Evolutionary conservation across 1,140 invertebrate genomes (phyloP).

Genomic region (Tachypleus tridentatus): DNA sequence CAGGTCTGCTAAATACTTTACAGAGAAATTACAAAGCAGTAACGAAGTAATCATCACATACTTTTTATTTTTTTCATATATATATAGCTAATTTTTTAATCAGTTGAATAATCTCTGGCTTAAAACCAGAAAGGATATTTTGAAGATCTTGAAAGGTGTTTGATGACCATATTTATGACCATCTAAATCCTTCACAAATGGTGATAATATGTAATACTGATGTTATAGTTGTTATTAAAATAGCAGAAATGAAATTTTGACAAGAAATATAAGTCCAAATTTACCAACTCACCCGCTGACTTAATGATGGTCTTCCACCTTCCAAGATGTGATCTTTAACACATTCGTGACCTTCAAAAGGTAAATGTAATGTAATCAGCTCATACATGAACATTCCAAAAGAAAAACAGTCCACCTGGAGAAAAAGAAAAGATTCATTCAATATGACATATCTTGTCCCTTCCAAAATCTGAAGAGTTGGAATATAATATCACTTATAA

Average conservation of each 20-base stretch:
- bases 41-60: too few species aligned
- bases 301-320: slow-evolving; percentile 75
- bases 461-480: too few species aligned
- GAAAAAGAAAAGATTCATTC: slow-evolving; percentile 16
- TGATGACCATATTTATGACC: too few species aligned
- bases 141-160: too few species aligned
- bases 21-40: too few species aligned
- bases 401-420: slow-evolving; percentile 89
- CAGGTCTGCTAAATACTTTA: too few species aligned
- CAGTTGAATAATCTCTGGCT: not conserved
- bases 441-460: not conserved
- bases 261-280: too few species aligned
- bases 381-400: slow-evolving; percentile 99
- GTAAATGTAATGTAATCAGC: slow-evolving; percentile 78
- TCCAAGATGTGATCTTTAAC: slow-evolving; percentile 93
- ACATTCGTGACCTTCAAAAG: slow-evolving; percentile 88
- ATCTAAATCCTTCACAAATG: too few species aligned
- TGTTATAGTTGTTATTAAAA: not conserved
- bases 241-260: too few species aligned
- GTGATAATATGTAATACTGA: not conserved
- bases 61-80: too few species aligned
- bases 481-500: not conserved
- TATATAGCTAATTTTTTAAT: too few species aligned
- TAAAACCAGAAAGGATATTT: not conserved
- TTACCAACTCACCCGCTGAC: slow-evolving; percentile 49